A percentile compares a stretch with the other conserved stretches of the same genome.
Conservation (phyloP, 2,888 invertebrate genomes). For the Cryptus armator region DNA sequence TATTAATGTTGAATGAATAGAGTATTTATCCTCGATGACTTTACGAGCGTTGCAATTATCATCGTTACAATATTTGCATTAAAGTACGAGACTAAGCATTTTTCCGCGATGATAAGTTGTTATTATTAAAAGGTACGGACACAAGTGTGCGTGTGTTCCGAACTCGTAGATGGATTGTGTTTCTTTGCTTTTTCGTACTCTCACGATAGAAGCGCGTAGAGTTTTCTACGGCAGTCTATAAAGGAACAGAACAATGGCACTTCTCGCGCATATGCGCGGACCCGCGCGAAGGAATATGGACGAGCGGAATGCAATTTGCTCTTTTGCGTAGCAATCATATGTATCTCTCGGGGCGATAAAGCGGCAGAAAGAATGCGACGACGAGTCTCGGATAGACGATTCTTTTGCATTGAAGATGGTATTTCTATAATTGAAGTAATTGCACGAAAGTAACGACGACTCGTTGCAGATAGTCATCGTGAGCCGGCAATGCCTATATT, state of each 20-base stretch:
- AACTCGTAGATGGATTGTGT: constrained; percentile 37
- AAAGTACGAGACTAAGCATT: not conserved
- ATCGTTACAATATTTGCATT: not conserved
- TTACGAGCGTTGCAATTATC: not conserved
- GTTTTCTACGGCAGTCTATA: constrained; percentile 33
- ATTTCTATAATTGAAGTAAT: constrained; percentile 77
- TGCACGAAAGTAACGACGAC: constrained; percentile 75
- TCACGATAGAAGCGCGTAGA: constrained; percentile 57
- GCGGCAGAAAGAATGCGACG: constrained; percentile 50
- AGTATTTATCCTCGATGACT: not conserved
- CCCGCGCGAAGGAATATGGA: constrained; percentile 58
- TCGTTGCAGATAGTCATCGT: constrained; percentile 65
- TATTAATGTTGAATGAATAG: no score
- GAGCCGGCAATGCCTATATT: not conserved
- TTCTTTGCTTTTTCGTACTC: constrained; percentile 56
- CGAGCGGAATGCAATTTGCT: constrained; percentile 69
- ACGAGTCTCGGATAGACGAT: not conserved
- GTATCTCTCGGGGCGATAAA: constrained; percentile 43
- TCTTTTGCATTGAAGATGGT: constrained; percentile 71
- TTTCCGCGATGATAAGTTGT: constrained; percentile 4
- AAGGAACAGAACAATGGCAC: constrained; percentile 60
- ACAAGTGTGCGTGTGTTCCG: not conserved
- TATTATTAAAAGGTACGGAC: constrained; percentile 27
- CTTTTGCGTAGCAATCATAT: constrained; percentile 69
- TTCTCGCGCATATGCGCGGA: constrained; percentile 55